These are phyloP conservation scores for Mechanitis messenoides DNA, from an alignment of 2,888 invertebrate species.

Conservation along the genomic window DNA sequence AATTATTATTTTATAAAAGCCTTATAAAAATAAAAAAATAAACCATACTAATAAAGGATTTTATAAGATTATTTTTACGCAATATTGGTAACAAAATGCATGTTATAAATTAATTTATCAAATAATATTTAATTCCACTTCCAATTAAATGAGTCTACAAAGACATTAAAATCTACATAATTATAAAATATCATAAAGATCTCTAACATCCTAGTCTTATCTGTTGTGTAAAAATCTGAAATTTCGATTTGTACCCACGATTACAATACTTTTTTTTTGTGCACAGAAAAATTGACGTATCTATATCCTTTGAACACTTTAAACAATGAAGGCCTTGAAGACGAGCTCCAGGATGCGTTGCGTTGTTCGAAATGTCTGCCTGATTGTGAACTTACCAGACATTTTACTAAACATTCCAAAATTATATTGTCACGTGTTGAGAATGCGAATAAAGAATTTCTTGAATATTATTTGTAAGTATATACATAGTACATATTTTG, in stretches of 20 bases:
- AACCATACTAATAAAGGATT: background rate
- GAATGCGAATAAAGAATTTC: slow-evolving; percentile 23
- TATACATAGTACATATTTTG: background rate
- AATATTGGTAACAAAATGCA: too few species aligned
- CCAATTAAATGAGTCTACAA: too few species aligned
- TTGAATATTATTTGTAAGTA: slow-evolving; percentile 24
- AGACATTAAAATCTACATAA: too few species aligned
- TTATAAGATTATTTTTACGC: too few species aligned
- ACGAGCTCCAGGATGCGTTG: slow-evolving; percentile 74
- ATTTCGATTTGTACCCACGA: too few species aligned
- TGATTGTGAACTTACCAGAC: slow-evolving; percentile 69
- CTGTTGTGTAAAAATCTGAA: too few species aligned
- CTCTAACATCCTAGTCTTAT: too few species aligned
- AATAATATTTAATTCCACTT: too few species aligned
- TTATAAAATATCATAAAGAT: too few species aligned
- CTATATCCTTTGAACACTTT: slow-evolving; percentile 42
- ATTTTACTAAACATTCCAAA: slow-evolving; percentile 47
- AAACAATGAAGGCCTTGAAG: slow-evolving; percentile 53
- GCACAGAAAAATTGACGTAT: slow-evolving; percentile 55
- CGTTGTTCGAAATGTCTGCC: slow-evolving; percentile 76
- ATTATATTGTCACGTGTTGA: slow-evolving; percentile 20
- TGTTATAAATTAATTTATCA: too few species aligned
- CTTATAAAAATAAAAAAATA: background rate
- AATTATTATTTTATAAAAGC: background rate
- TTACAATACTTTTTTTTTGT: background rate